Base-by-base conservation (phyloP, 1,140 invertebrate genomes). In the Zaprionus gabonicus region DNA sequence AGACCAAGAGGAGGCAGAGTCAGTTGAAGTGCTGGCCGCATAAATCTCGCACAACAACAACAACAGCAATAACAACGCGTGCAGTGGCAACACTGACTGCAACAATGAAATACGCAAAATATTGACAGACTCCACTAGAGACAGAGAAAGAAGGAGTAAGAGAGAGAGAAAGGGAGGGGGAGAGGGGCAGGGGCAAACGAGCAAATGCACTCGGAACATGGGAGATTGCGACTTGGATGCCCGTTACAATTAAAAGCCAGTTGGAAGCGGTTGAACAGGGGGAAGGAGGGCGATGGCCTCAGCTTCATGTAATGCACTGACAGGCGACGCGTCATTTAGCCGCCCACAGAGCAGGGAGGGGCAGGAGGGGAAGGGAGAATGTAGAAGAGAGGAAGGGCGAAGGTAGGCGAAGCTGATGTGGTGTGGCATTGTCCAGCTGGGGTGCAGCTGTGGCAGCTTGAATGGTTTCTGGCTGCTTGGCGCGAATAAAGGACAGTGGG, bases 31-130 rank as follows among this genome's bases (percentile, higher is more conserved):
- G 58, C 66, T 69, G 72, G 72, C 49, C 58, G 73, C 60, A 83
- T 83, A 81, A 87, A 81, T 88, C 80, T 68, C 80, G 60, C 80
- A 79, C 63, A 80, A 49, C 68, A 71, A 67, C 57, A 36, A 28
- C 28, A 69, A 49, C 51, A 20, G 20, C 20, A 41, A 71, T 55
- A 71, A 68, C 65, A 78, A 64, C 71, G 71, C 81, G 53, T 68
- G 76, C 66, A 70, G 51, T 60, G 58, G 69, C 44, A 25, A 62
- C 41, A 69, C 69, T 55, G 46, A 60, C 56, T 84, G 78, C 75
- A 88, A 88, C 84, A 87, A 87, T 87, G 84, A 88, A 87, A 87
- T 88, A 81, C 78, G 84, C 84, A 87, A 87, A 87, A 87, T 87
- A 87, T 87, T 87, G 84, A 87, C 82, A 91, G 82, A 72, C 70